Base-by-base conservation (phyloP, 2,888 invertebrate genomes). In the Cancer borealis region DNA sequence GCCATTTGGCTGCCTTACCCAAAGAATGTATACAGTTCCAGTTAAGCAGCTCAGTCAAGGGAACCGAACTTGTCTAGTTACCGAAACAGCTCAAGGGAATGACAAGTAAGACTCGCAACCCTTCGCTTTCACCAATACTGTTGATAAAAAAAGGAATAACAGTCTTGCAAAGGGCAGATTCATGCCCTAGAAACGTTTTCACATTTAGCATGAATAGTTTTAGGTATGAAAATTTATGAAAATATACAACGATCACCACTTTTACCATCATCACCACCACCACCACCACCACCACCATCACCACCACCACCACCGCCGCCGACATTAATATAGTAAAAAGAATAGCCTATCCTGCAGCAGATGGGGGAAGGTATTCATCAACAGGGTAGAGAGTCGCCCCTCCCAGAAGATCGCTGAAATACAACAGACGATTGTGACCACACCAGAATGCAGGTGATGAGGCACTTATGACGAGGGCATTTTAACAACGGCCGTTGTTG, bases 251-350 rank as follows among this genome's bases (percentile, higher is more conserved):
- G 54, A 54, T 54, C 54, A 14, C 14, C 14, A 54, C 54, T 8
- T 12, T 3, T 54, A 54, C 54, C 54, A n/a, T n/a, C n/a, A n/a
- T n/a, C n/a, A 66, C 66, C 66, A 66, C n/a, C 66, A 66, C 66
- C n/a, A 66, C 66, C n/a, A 66, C 66, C 60, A 60, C 49, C 49
- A 60, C 60, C 60, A 49, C 49, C 54, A 54, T 6, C 54, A 66
- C 66, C 66, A 66, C n/a, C 66, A 4, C 66, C n/a, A 17, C 66
- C n/a, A 66, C 66, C 66, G n/a, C 66, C 66, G n/a, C 21, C 1
- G 66, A n/a, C 66, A 66, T 66, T 66, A 66, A 66, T 66, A 66
- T n/a, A 66, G 66, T 66, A 66, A 66, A 66, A 66, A 66, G 54
- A 66, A 66, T 6, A 66, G 66, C 66, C 66, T 21, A n/a, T 66